Evolutionary conservation across 2,888 invertebrate genomes (phyloP).

Genomic region (Willowsia nigromaculata): DNA sequence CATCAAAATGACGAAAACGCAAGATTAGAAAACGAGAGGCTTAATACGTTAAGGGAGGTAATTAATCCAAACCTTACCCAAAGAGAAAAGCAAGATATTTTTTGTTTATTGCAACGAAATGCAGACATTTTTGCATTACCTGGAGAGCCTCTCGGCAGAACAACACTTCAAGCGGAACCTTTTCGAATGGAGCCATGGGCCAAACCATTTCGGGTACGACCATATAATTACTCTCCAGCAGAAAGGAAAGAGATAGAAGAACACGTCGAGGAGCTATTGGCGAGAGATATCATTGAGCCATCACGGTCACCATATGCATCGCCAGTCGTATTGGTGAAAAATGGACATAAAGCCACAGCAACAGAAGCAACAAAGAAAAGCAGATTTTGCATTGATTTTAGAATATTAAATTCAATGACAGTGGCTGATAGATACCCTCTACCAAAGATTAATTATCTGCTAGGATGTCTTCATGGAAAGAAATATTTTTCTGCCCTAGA

Average conservation of each 20-base stretch:
- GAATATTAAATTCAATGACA: constrained; percentile 76
- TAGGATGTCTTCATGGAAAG: constrained; percentile 78
- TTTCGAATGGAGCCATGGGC: too few relatives aligned
- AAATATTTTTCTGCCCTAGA: constrained; percentile 79
- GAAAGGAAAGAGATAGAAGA: neutral
- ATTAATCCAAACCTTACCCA: too few relatives aligned
- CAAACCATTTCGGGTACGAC: neutral
- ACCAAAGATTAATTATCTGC: constrained; percentile 74
- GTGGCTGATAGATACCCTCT: constrained; percentile 73
- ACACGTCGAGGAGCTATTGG: neutral
- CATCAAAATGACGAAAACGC: too few relatives aligned
- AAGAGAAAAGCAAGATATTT: too few relatives aligned
- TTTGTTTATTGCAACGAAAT: too few relatives aligned
- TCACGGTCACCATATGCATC: neutral
- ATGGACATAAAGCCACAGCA: neutral
- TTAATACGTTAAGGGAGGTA: too few relatives aligned
- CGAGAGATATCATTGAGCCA: neutral
- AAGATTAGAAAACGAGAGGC: too few relatives aligned
- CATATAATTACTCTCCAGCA: neutral
- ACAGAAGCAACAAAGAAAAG: neutral
- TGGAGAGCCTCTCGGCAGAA: too few relatives aligned
- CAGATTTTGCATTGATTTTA: constrained; percentile 75
- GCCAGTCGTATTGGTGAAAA: neutral
- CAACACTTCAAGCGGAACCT: too few relatives aligned
- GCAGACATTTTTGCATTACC: too few relatives aligned